Base-by-base conservation (phyloP, 2,113 vertebrate genomes). In the Paradoxurus hermaphroditus region DNA sequence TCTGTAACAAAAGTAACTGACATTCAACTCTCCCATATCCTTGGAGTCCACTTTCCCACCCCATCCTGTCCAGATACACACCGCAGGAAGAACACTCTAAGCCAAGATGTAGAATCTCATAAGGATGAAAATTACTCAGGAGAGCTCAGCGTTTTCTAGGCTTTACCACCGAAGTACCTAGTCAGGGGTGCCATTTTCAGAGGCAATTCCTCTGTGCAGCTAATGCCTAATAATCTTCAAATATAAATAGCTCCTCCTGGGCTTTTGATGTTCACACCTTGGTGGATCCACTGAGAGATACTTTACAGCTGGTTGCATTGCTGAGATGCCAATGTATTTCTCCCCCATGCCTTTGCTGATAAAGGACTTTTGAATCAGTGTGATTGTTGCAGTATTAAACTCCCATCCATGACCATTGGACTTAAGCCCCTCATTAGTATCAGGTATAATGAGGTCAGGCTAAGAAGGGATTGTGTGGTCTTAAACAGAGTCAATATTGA, bases 401-500 rank as follows among this genome's bases (percentile, higher is more conserved):
- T 90, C 88, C 85, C 53, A 23, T 29, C 86, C 41, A 63, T 31
- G 39, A 75, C 96, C 49, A 88, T 3, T 92, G 49, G 87, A 82
- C 78, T 72, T 46, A 29, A 95, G 94, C 73, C 79, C 78, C 94
- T 98, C 81, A 46, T 95, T 91, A 96, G 91, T 67, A 91, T 93
- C 93, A 31, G 44, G 81, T 96, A 97, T 97, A 95, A 97, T 94
- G 94, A 98, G 96, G 97, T 97, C 94, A 94, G 86, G 93, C 93
- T 96, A 98, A 96, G 83, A 97, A 88, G 83, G 86, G 82, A 94
- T 97, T 95, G 98, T 90, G 70, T 87, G 86, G 81, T 97, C 94
- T 97, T 97, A 93, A 97, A 92, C 90, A 67, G 91, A 97, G 95
- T 95, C 97, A 94, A 49, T 96, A 97, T 86, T 96, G 96, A 98